phyloP scores from a whole-genome alignment of 2,113 vertebrate genomes.

The Emydocephalus ijimae region DNA sequence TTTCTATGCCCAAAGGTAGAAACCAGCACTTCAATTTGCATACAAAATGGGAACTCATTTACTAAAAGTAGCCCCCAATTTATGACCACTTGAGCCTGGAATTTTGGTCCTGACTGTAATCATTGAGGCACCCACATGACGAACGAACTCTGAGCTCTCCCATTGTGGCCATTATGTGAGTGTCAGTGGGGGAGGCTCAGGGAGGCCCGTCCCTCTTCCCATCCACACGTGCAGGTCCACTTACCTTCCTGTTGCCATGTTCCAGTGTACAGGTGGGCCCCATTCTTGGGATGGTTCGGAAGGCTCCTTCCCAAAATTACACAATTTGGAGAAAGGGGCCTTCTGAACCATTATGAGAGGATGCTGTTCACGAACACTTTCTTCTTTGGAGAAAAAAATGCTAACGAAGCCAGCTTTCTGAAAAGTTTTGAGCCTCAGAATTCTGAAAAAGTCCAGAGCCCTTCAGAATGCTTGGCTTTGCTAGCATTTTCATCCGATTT shows the following conservation, averaged over 20 bases:
- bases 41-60: not conserved
- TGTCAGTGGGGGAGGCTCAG: not conserved
- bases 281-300: not conserved
- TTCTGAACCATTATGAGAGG: not conserved
- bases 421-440: too few species aligned
- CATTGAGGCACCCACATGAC: not conserved
- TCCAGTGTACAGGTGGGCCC: not conserved
- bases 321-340: not conserved
- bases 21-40: rapidly evolving
- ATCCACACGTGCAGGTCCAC: not conserved
- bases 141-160: not conserved
- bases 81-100: not conserved
- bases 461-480: too few species aligned
- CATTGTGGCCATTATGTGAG: not conserved
- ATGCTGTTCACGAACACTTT: not conserved
- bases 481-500: too few species aligned
- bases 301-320: not conserved
- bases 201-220: not conserved
- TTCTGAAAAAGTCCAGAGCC: too few species aligned
- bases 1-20: rapidly evolving
- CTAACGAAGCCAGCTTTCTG: too few species aligned
- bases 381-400: too few species aligned
- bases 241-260: not conserved
- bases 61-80: not conserved
- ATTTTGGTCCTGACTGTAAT: not conserved